phyloP scores from a whole-genome alignment of 2,113 vertebrate species.

The Tragelaphus scriptus region DNA sequence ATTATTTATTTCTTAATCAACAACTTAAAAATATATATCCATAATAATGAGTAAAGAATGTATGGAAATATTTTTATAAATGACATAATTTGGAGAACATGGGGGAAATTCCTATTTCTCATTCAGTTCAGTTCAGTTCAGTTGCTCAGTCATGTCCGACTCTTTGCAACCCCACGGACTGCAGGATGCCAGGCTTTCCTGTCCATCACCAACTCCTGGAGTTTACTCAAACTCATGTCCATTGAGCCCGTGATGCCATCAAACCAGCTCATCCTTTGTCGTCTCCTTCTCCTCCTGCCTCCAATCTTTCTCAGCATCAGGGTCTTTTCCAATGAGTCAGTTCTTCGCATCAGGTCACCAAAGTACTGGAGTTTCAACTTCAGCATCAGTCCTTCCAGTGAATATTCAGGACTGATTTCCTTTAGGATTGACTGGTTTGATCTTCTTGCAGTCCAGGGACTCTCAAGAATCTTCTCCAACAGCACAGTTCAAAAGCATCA shows the following conservation, averaged over 20 bases:
- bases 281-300: neutral
- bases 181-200: neutral
- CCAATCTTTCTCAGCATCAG: neutral
- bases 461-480: neutral
- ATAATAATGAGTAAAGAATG: neutral
- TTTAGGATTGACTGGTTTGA: neutral
- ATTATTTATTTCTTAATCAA: neutral
- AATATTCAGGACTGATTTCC: neutral
- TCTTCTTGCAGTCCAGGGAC: neutral
- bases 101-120: neutral
- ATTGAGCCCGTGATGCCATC: neutral
- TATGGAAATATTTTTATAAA: constrained; percentile 35
- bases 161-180: neutral
- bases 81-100: neutral
- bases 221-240: neutral
- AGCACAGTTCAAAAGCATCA: neutral
- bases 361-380: neutral
- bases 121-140: neutral
- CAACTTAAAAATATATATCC: neutral
- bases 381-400: neutral
- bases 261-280: neutral
- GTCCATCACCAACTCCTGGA: neutral
- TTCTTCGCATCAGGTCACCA: neutral
- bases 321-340: neutral
- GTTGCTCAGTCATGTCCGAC: neutral